Percentiles rank a stretch among this genome's conserved stretches.
Conservation (phyloP, 2,888 invertebrate species). For the Ptycholaimellus sp. region DNA sequence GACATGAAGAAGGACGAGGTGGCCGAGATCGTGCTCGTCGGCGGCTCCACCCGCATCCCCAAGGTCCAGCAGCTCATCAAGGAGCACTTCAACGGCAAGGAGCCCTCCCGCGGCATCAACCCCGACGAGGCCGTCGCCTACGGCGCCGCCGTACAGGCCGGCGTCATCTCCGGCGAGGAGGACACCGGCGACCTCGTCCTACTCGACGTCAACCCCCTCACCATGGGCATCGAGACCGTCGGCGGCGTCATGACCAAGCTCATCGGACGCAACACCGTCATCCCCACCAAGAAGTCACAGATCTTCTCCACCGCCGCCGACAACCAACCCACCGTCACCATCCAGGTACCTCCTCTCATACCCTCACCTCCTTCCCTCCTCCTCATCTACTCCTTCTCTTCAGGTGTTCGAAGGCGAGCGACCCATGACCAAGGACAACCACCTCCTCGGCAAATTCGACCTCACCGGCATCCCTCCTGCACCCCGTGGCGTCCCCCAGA, state of each 20-base stretch:
- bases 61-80: conserved; percentile 47
- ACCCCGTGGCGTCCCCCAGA: conserved; percentile 30
- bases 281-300: conserved; percentile 95
- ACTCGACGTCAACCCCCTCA: conserved; percentile 89
- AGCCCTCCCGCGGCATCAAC: conserved; percentile 72
- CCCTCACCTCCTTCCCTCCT: not conserved
- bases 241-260: conserved; percentile 99
- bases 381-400: conserved; percentile 6
- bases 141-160: conserved; percentile 93
- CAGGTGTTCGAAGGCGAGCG: conserved; percentile 87
- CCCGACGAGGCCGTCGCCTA: conserved; percentile 97
- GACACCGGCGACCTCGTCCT: conserved; percentile 60
- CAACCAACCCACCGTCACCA: conserved; percentile 95
- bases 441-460: conserved; percentile 90
- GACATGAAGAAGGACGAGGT: conserved; percentile 95
- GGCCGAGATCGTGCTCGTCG: conserved; percentile 92
- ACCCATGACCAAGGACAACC: conserved; percentile 98
- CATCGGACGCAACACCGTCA: conserved; percentile 87
- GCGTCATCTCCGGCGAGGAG: conserved; percentile 85
- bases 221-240: conserved; percentile 97
- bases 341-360: conserved; percentile 38
- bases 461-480: conserved; percentile 33
- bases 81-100: conserved; percentile 78
- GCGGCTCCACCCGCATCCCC: conserved; percentile 95
- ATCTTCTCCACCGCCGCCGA: conserved; percentile 97